Conservation (phyloP, 1,140 invertebrate species). For the Xylocopa sonorina region DNA sequence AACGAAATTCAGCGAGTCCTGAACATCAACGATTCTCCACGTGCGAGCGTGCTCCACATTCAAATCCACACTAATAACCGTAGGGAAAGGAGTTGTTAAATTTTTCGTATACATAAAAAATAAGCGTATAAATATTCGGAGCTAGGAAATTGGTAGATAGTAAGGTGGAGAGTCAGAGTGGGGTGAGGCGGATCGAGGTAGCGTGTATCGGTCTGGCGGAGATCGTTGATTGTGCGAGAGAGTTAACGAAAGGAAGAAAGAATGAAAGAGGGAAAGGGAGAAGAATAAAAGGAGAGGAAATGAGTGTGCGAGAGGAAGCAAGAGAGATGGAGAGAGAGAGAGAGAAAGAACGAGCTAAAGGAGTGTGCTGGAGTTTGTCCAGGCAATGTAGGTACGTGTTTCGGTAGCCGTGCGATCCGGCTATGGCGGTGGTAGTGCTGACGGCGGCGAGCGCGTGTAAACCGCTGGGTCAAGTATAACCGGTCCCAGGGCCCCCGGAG, state of each 20-base stretch:
- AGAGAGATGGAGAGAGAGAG: background rate
- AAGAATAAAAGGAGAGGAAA: background rate
- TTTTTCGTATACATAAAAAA: slow-evolving; percentile 11
- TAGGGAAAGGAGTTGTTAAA: background rate
- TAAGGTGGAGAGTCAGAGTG: slow-evolving; percentile 2
- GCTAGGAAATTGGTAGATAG: background rate
- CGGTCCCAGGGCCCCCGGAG: slow-evolving; percentile 67
- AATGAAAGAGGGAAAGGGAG: background rate
- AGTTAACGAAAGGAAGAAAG: background rate
- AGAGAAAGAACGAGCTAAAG: background rate
- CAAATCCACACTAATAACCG: background rate
- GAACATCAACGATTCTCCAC: background rate
- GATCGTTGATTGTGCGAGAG: slow-evolving; percentile 1
- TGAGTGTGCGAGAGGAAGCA: background rate
- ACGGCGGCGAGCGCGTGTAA: slow-evolving; percentile 59
- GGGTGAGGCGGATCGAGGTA: slow-evolving; percentile 8
- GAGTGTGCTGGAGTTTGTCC: slow-evolving; percentile 36
- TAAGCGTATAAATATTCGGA: slow-evolving; percentile 16
- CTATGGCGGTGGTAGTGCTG: slow-evolving; percentile 45
- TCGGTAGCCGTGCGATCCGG: slow-evolving; percentile 57
- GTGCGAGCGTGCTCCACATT: no score
- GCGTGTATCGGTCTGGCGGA: slow-evolving; percentile 13
- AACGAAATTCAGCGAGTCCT: background rate
- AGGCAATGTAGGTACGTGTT: slow-evolving; percentile 49
- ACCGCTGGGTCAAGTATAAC: slow-evolving; percentile 75